These are phyloP conservation scores for Delichon dasypus DNA, from an alignment of 2,797 vertebrate species.

Conservation along the genomic window DNA sequence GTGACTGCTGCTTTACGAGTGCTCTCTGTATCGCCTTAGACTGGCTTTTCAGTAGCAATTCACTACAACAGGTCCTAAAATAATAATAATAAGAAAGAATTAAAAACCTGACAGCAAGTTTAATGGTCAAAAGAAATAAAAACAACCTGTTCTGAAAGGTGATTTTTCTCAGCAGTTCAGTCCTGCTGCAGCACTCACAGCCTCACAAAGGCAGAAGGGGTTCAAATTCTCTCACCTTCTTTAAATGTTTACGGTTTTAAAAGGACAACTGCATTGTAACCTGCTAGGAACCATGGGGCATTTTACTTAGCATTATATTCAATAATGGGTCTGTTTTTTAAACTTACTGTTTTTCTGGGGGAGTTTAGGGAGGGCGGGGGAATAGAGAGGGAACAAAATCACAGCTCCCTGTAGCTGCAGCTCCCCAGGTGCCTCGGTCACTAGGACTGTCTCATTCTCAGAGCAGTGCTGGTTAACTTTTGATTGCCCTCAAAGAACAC, in stretches of 20 bases:
- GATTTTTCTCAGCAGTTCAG: constrained; percentile 58
- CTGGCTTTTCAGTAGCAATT: constrained; percentile 82
- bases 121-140: constrained; percentile 69
- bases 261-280: constrained; percentile 63
- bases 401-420: constrained; percentile 49
- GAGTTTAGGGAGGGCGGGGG: not conserved
- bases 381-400: constrained; percentile 36
- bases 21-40: constrained; percentile 75
- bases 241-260: not conserved
- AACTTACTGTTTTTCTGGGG: constrained; percentile 60
- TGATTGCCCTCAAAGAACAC: not conserved
- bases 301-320: constrained; percentile 48
- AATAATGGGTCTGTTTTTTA: constrained; percentile 35
- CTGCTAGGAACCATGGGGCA: constrained; percentile 49
- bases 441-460: constrained; percentile 13
- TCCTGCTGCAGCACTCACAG: constrained; percentile 60
- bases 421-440: constrained; percentile 31
- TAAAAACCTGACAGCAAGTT: constrained; percentile 76
- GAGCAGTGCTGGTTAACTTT: constrained; percentile 7
- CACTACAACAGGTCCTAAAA: constrained; percentile 83
- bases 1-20: constrained; percentile 81
- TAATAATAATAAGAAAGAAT: constrained; percentile 75
- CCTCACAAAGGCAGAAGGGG: constrained; percentile 52
- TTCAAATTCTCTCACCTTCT: constrained; percentile 42
- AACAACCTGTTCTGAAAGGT: constrained; percentile 64